Evolutionary conservation across 2,797 vertebrate species (phyloP), one percentile per base, ranked within the genome.

Genomic region (Ptychobarbus kaznakovi): DNA sequence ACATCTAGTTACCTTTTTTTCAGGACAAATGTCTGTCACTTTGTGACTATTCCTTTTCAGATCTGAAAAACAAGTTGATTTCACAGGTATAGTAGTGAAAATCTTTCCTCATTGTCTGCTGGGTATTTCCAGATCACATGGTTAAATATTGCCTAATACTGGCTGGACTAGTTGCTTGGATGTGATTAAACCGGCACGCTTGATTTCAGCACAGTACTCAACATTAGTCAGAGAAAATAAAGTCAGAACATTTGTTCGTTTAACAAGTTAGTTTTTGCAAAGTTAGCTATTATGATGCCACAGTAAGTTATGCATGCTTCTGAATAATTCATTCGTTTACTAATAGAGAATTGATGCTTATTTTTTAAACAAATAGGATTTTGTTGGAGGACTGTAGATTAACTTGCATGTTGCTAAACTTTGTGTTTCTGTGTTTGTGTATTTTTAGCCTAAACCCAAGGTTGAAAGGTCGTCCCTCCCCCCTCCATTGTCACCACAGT

Each of bases 131-230:
- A n/a, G 25, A 86, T 65, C 66, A 38, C 80, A 66, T 83, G 51
- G 90, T 91, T 91, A 90, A 89, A 87, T 86, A 90, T 92, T 89
- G 87, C 87, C 89, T 73, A 89, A 80, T 61, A 72, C 82, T 76
- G 86, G 74, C 75, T 89, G 82, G 63, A 58, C 40, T 86, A 84
- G 84, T 89, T 87, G 82, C 78, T 78, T 40, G 78, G 49, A 72
- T 69, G 69, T 76, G 69, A 81, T 89, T 66, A 85, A 70, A 51
- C 65, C 0, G 65, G 32, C 87, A 83, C 11, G 22, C 35, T 35
- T 68, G 42, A 8, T 65, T 80, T 80, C 77, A 80, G 40, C 53
- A 61, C 68, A 28, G 8, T 58, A 20, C 49, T 58, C 51, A 20
- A n/a, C 25, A 38, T 40, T 46, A 63, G 18, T 44, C n/a, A 0